Percentiles rank a stretch among this genome's conserved stretches.
These are phyloP conservation scores for Physeter macrocephalus DNA, from an alignment of 2,113 vertebrate species.

Conservation along the genomic window DNA sequence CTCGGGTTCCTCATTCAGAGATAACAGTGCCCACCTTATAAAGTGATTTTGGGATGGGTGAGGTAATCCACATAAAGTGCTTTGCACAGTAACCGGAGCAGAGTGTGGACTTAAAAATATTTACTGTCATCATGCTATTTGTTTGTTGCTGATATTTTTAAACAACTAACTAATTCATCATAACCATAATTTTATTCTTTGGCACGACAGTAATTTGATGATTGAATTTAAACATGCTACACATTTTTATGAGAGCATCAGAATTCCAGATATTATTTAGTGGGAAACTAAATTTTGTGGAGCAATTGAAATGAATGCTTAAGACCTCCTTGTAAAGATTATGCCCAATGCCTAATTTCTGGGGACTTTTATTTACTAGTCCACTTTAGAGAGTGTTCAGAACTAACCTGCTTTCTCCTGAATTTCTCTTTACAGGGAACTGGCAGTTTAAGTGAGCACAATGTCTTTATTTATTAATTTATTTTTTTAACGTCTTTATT, in stretches of 20 bases:
- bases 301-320: neutral
- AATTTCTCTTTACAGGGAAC: neutral
- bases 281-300: neutral
- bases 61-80: neutral
- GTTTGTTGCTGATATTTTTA: neutral
- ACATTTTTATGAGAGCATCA: neutral
- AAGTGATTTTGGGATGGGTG: neutral
- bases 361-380: conserved; percentile 22
- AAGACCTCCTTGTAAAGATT: neutral
- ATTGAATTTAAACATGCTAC: neutral
- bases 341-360: neutral
- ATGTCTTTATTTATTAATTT: conserved; percentile 37
- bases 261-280: neutral
- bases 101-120: neutral
- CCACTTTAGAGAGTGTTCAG: conserved; percentile 26
- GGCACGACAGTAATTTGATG: neutral
- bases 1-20: neutral
- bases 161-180: neutral
- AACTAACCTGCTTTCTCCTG: conserved; percentile 10
- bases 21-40: too few relatives aligned
- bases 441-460: neutral
- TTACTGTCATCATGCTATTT: neutral
- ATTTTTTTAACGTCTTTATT: too few relatives aligned
- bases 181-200: neutral
- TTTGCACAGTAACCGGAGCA: neutral